A percentile compares a stretch with the other conserved stretches of the same genome.
Conservation (phyloP, 2,797 vertebrate species). For the Heliangelus exortis region DNA sequence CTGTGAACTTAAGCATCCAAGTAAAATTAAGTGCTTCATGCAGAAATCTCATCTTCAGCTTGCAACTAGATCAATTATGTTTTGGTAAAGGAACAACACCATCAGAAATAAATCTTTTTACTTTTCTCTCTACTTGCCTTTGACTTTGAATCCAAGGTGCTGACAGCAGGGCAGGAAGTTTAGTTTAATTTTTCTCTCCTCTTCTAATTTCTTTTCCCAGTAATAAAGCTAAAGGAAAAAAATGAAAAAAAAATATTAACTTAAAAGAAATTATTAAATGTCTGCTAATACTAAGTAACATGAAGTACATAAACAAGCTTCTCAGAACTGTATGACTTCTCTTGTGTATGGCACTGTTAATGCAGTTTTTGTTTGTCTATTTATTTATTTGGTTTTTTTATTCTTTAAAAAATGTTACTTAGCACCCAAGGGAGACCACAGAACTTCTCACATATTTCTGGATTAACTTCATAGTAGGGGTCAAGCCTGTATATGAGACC, state of each 20-base stretch:
- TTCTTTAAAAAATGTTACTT: neutral
- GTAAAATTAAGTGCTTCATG: neutral
- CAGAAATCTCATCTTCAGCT: neutral
- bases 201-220: neutral
- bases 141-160: neutral
- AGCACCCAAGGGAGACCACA: neutral
- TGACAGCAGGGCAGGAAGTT: neutral
- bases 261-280: neutral
- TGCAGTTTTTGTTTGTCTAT: neutral
- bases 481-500: neutral
- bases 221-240: neutral
- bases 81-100: neutral
- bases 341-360: neutral
- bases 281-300: neutral
- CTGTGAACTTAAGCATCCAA: conserved; percentile 41
- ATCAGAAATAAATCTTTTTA: neutral
- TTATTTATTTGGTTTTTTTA: no score
- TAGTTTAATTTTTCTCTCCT: neutral
- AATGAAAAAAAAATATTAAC: no score
- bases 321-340: neutral
- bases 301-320: neutral
- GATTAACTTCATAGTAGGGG: neutral
- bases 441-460: neutral
- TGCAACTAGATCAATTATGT: neutral
- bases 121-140: neutral